Conservation (phyloP, 2,888 invertebrate species). For the Drosophila setosimentum region DNA sequence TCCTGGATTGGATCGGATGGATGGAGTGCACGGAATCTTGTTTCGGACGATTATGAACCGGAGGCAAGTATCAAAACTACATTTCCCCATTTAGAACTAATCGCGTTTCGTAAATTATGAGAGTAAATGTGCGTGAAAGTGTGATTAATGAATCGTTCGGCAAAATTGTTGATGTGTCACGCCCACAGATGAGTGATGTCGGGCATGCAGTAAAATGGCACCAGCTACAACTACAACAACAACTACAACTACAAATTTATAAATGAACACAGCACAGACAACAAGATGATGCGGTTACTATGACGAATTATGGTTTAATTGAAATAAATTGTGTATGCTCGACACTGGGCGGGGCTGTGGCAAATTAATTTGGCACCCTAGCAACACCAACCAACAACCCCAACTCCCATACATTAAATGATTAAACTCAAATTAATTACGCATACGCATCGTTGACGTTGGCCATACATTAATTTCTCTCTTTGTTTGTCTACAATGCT, state of each 20-base stretch:
- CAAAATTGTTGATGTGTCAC: constrained; percentile 42
- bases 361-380: constrained; percentile 62
- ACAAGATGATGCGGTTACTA: constrained; percentile 15
- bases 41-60: constrained; percentile 94
- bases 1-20: constrained; percentile 99
- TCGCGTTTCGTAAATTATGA: constrained; percentile 59
- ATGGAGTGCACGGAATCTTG: constrained; percentile 95
- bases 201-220: constrained; percentile 53
- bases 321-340: constrained; percentile 74
- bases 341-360: constrained; percentile 28
- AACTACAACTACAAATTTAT: constrained; percentile 10
- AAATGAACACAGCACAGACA: not conserved
- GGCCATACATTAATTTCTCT: constrained; percentile 8
- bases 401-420: not conserved
- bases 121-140: constrained; percentile 68
- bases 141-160: constrained; percentile 72
- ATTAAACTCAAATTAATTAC: constrained; percentile 62
- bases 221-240: constrained; percentile 43
- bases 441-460: constrained; percentile 58
- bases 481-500: not conserved
- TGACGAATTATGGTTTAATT: constrained; percentile 81
- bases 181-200: constrained; percentile 31
- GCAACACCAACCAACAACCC: not conserved
- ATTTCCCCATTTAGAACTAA: not conserved
- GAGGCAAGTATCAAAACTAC: constrained; percentile 86